These are phyloP conservation scores for Rhabdophis nuchalis DNA, from an alignment of 2,797 vertebrate genomes.

Conservation along the genomic window DNA sequence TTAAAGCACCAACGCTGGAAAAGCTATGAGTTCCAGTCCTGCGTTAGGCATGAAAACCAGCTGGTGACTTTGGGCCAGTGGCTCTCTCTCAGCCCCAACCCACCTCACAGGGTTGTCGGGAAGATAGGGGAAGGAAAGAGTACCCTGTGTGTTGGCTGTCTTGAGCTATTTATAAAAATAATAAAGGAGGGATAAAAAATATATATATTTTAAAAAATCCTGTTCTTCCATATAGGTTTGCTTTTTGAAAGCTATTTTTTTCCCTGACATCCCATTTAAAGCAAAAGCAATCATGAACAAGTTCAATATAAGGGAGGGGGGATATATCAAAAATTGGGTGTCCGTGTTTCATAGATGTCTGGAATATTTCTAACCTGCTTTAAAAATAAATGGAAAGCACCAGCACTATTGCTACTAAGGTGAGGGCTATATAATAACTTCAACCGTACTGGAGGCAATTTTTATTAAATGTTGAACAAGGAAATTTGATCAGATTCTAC, in stretches of 20 bases:
- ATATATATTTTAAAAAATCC: not conserved
- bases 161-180: not conserved
- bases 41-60: not conserved
- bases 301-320: conserved; percentile 1
- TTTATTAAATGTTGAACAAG: conserved; percentile 20
- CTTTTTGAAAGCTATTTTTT: not conserved
- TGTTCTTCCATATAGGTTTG: not conserved
- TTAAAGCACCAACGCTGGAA: not conserved
- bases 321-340: conserved; percentile 32
- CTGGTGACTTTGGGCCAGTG: not conserved
- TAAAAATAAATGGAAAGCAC: conserved; percentile 40
- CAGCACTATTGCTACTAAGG: conserved; percentile 26
- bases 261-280: conserved; percentile 15
- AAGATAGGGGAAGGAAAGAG: not conserved
- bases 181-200: not conserved
- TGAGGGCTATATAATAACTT: conserved; percentile 24
- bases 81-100: not conserved
- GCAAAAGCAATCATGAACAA: conserved; percentile 12
- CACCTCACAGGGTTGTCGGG: not conserved
- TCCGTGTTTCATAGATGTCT: conserved; percentile 15
- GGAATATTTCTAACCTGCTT: conserved; percentile 41
- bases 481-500: conserved; percentile 6
- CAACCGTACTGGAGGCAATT: conserved; percentile 27
- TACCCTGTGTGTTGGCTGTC: not conserved
- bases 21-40: not conserved